A percentile compares a stretch with the other conserved stretches of the same genome.
These are phyloP conservation scores for Myotis davidii DNA, from an alignment of 2,113 vertebrate species.

Conservation along the genomic window DNA sequence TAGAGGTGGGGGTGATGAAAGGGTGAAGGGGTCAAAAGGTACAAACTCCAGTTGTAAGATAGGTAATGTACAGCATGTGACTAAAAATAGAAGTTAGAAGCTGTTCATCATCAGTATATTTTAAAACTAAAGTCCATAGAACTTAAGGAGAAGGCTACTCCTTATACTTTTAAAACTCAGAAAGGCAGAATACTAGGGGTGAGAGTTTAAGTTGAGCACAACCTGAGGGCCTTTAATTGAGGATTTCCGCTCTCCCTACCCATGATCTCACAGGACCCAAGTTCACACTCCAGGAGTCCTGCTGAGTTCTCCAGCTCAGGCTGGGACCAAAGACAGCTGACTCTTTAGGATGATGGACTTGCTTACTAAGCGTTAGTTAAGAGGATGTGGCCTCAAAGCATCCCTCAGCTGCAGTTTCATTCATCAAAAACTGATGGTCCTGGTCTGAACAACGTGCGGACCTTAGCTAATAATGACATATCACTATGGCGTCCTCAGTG, in stretches of 20 bases:
- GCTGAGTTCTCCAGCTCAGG: neutral
- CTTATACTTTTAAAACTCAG: neutral
- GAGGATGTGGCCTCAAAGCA: neutral
- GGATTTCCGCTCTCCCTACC: neutral
- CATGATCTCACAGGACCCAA: accelerated
- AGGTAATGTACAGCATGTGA: neutral
- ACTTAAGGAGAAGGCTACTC: neutral
- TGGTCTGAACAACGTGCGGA: neutral
- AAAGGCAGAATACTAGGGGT: neutral
- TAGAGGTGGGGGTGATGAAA: neutral
- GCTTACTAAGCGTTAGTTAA: neutral
- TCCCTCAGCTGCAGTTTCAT: neutral
- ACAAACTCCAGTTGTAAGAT: neutral
- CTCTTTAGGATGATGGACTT: neutral
- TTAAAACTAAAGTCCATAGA: neutral
- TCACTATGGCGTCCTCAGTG: neutral
- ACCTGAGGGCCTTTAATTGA: neutral
- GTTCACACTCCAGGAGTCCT: neutral
- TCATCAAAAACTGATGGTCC: neutral
- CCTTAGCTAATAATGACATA: neutral
- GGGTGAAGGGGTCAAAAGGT: neutral
- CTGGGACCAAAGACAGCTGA: neutral
- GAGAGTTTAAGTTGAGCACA: neutral
- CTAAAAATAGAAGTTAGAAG: neutral
- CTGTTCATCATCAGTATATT: neutral